Conservation (phyloP, 2,113 vertebrate species). For the Numenius arquata region DNA sequence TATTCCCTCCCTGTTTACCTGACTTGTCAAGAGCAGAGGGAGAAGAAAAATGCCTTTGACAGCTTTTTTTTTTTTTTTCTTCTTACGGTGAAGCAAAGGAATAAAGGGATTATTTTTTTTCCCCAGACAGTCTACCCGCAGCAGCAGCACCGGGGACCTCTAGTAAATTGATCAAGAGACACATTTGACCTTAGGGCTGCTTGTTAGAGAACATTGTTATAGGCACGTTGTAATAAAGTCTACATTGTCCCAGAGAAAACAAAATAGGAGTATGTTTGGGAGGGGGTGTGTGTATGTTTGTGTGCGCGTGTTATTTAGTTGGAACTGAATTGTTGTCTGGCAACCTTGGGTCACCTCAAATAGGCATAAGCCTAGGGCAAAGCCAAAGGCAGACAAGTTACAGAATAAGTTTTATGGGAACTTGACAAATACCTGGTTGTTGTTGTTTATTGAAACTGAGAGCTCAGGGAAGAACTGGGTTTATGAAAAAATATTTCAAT, state of each 20-base stretch:
- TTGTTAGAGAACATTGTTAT: constrained; percentile 48
- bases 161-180: constrained; percentile 59
- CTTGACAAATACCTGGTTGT: neutral
- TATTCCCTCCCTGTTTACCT: constrained; percentile 31
- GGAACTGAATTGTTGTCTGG: constrained; percentile 31
- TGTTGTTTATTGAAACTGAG: constrained; percentile 1
- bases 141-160: constrained; percentile 32
- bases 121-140: neutral
- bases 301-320: neutral
- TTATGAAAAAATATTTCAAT: neutral
- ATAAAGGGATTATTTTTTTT: constrained; percentile 26
- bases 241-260: neutral
- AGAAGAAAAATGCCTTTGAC: constrained; percentile 1
- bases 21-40: constrained; percentile 7
- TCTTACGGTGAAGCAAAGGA: neutral
- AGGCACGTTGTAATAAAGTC: constrained; percentile 45
- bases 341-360: constrained; percentile 6
- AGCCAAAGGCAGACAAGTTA: neutral
- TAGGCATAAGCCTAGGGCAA: constrained; percentile 23
- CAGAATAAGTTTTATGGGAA: neutral
- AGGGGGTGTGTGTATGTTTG: neutral
- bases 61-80: neutral
- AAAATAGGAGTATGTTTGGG: neutral
- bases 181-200: constrained; percentile 57
- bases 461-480: neutral